A percentile compares a stretch with the other conserved stretches of the same genome.
Evolutionary conservation across 2,888 invertebrate species (phyloP).

Genomic region (Ochlodes sylvanus): DNA sequence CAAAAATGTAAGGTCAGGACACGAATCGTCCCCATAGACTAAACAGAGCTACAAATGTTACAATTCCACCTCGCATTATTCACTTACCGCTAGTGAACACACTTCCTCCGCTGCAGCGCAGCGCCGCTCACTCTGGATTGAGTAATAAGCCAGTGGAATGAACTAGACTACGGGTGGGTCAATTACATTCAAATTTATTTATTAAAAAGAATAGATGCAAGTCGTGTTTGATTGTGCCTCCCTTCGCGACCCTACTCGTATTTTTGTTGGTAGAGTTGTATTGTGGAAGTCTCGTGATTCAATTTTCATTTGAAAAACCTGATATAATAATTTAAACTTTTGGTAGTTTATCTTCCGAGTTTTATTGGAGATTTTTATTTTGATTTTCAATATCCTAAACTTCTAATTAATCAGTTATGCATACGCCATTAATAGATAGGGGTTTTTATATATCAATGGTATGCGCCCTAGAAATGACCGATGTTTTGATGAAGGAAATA

Average conservation of each 20-base stretch:
- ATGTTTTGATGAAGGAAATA: too few relatives aligned
- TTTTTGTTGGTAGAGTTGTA: neutral
- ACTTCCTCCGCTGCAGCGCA: conserved; percentile 57
- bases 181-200: conserved; percentile 24
- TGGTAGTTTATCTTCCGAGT: too few relatives aligned
- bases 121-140: conserved; percentile 31
- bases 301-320: too few relatives aligned
- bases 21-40: conserved; percentile 21
- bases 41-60: conserved; percentile 41
- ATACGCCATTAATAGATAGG: too few relatives aligned
- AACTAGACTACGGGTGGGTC: conserved; percentile 27
- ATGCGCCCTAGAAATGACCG: too few relatives aligned
- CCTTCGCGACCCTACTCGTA: conserved; percentile 1
- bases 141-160: conserved; percentile 34
- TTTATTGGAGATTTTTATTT: too few relatives aligned
- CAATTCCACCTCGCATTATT: conserved; percentile 65
- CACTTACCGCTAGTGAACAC: conserved; percentile 58
- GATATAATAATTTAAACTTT: too few relatives aligned
- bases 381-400: too few relatives aligned
- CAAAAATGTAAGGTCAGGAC: neutral
- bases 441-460: too few relatives aligned
- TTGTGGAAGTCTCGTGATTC: too few relatives aligned
- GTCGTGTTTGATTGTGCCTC: neutral
- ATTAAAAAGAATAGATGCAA: conserved; percentile 10
- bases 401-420: too few relatives aligned